Base-by-base conservation (phyloP, 1,140 invertebrate genomes). In the Xylocopa sonorina region DNA sequence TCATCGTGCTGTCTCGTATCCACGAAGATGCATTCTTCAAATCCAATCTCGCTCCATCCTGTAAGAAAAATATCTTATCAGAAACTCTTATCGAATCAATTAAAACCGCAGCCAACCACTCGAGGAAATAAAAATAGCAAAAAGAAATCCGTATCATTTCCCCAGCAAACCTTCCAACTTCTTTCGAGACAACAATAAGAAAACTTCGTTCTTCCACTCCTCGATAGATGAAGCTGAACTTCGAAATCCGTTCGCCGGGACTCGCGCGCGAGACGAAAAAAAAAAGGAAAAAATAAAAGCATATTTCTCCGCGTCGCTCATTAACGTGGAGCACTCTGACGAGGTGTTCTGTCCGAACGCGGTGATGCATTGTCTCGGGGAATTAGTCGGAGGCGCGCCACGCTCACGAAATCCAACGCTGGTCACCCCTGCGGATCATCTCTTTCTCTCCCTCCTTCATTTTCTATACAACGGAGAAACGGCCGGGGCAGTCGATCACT, bases 401-500 rank as follows among this genome's bases (percentile, higher is more conserved):
- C 78, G 60, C 53, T 67, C 69, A 76, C 76, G 69, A 55, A 73
- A 80, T 62, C 41, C 60, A 48, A 55, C 41, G 16, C 21, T n/a
- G 50, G 51, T 80, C 75, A 69, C 73, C 53, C 78, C 43, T 69
- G 63, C 84, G 51, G 80, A 73, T 82, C n/a, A n/a, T n/a, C n/a
- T n/a, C n/a, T n/a, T n/a, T n/a, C 80, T 57, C 12, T 58, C 71
- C 29, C 24, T 29, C 50, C 60, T 78, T 78, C 66, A 78, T 78
- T 78, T 71, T 78, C 75, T 78, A 71, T 57, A 74, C 29, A 64
- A 74, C 29, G 58, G 51, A 48, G 71, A 67, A 43, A 68, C 48
- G 64, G 58, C 51, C 78, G 78, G n/a, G n/a, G n/a, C 84, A 83
- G 87, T 89, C 83, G 87, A 89, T 89, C 87, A 88, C 78, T 89